Conservation (phyloP, 1,140 invertebrate genomes). For the Meloidogyne exigua region DNA sequence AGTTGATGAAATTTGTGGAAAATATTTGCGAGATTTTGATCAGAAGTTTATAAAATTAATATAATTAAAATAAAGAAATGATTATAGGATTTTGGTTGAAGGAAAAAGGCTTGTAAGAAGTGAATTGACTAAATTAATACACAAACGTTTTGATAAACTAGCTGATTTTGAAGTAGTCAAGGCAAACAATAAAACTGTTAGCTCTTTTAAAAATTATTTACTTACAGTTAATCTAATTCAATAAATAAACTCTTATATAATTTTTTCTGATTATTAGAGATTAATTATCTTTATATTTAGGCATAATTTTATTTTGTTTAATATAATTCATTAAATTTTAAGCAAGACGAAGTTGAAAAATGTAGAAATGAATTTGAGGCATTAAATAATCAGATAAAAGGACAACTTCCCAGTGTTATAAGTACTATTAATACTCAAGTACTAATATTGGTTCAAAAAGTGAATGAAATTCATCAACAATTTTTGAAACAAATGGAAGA, state of each 20-base stretch:
- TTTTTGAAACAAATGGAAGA: slow-evolving; percentile 36
- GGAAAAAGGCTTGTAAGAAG: slow-evolving; percentile 26
- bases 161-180: slow-evolving; percentile 50
- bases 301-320: too few species aligned
- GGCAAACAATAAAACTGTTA: slow-evolving; percentile 35
- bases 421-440: slow-evolving; percentile 41
- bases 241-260: too few species aligned
- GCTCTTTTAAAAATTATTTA: background rate
- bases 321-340: background rate
- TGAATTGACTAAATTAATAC: slow-evolving; percentile 50
- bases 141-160: slow-evolving; percentile 55
- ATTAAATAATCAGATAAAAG: slow-evolving; percentile 46
- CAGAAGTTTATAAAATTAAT: background rate
- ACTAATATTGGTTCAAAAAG: slow-evolving; percentile 23
- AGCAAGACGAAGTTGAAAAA: slow-evolving; percentile 45
- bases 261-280: too few species aligned
- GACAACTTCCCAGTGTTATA: slow-evolving; percentile 40
- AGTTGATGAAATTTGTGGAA: slow-evolving; percentile 24
- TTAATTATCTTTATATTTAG: too few species aligned
- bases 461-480: slow-evolving; percentile 32
- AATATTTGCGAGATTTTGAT: slow-evolving; percentile 20
- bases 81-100: slow-evolving; percentile 33
- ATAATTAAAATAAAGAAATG: background rate
- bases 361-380: slow-evolving; percentile 43
- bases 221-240: too few species aligned